A percentile compares a stretch with the other conserved stretches of the same genome.
phyloP scores from a whole-genome alignment of 2,888 invertebrate species.

The Leucoma salicis region DNA sequence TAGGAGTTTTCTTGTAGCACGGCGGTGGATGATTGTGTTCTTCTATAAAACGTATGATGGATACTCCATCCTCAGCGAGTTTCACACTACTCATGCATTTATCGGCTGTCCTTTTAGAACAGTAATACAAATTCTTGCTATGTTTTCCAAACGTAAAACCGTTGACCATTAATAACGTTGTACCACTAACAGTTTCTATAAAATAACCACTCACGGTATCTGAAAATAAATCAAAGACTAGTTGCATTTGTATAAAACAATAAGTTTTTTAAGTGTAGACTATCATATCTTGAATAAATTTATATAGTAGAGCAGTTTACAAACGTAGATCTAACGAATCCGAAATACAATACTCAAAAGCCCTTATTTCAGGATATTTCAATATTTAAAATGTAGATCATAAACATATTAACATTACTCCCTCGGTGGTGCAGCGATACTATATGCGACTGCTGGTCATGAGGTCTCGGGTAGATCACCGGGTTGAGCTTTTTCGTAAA shows the following conservation, averaged over 20 bases:
- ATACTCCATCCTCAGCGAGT: constrained; percentile 10
- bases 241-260: neutral
- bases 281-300: neutral
- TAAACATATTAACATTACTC: too few species aligned
- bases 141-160: constrained; percentile 27
- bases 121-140: constrained; percentile 12
- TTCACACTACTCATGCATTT: constrained; percentile 20
- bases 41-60: constrained; percentile 7
- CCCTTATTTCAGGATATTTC: too few species aligned
- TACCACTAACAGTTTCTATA: constrained; percentile 19
- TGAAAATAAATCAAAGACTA: constrained; percentile 3
- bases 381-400: too few species aligned
- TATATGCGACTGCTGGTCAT: too few species aligned
- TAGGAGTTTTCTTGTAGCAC: neutral
- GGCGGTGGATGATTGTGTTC: constrained; percentile 17
- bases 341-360: too few species aligned
- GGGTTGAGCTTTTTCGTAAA: too few species aligned
- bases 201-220: constrained; percentile 5
- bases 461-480: too few species aligned
- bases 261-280: neutral
- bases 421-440: too few species aligned
- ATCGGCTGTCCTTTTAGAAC: constrained; percentile 7
- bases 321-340: too few species aligned
- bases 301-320: neutral
- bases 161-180: constrained; percentile 24